phyloP scores from a whole-genome alignment of 2,113 vertebrate species.

The Fregetta grallaria region DNA sequence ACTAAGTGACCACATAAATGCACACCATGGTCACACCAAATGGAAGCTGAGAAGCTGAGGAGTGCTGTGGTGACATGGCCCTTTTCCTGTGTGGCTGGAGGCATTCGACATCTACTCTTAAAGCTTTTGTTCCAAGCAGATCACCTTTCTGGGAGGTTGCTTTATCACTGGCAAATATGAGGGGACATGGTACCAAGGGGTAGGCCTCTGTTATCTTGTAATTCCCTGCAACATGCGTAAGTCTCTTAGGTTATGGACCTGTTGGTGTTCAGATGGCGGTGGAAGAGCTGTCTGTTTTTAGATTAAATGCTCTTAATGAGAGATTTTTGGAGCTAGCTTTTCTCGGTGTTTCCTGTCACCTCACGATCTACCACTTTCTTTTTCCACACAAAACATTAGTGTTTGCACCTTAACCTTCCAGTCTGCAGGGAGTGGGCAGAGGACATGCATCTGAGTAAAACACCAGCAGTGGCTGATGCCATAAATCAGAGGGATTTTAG shows the following conservation, averaged over 20 bases:
- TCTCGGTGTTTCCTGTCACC: neutral
- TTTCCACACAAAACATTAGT: neutral
- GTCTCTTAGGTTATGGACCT: neutral
- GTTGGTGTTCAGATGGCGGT: neutral
- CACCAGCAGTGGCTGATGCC: constrained; percentile 68
- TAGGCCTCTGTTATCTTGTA: neutral
- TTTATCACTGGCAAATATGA: neutral
- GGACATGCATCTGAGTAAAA: constrained; percentile 53
- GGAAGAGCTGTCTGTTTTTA: neutral
- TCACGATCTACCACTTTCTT: neutral
- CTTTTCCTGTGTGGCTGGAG: neutral
- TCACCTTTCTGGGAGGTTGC: neutral
- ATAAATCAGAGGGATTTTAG: constrained; percentile 89
- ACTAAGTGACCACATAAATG: constrained; percentile 9
- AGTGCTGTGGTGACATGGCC: constrained; percentile 9
- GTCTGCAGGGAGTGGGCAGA: neutral
- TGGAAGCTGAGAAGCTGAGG: neutral
- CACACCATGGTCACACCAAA: neutral
- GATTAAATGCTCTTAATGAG: neutral
- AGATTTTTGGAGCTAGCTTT: neutral
- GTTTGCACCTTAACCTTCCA: neutral
- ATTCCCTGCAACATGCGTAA: neutral
- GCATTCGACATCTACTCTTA: neutral
- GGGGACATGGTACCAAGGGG: neutral
- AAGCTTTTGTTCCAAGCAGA: neutral